Evolutionary conservation across 2,797 vertebrate species (phyloP), one percentile per base, ranked within the genome.

Genomic region (Leptoclinus maculatus): DNA sequence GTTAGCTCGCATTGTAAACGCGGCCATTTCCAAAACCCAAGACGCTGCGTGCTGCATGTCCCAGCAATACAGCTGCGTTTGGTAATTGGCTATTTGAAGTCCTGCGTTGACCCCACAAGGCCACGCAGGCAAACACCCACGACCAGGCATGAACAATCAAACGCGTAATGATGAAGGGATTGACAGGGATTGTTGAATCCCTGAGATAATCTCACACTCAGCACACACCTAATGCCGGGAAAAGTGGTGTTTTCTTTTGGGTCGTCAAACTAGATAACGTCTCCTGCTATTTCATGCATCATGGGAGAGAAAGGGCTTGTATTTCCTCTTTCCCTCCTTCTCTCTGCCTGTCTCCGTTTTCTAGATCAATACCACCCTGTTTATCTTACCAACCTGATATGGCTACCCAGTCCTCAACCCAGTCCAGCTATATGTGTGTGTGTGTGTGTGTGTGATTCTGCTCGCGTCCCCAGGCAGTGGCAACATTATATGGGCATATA

Each of bases 321-420:
- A 45, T 88, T 83, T 89, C 88, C 67, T 68, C 72, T 53, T 71
- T 85, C 77, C 72, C 60, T 70, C 69, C 80, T 60, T 73, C 76
- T 36, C 74, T 74, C 63, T 23, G 68, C 75, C 74, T 19, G 82
- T 81, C 87, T 90, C 83, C n/a, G 2, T 84, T 91, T 87, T 92
- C 83, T 74, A 78, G 87, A 93, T 93, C 92, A 93, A 94, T 94
- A 93, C 73, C 63, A 81, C 71, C 83, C 81, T 64, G 84, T 91
- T 89, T 87, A 83, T 89, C 85, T 90, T 76, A 74, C 83, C 83
- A 87, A 87, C 83, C 65, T 79, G 88, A 91, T 90, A 87, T 67
- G 70, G 80, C 63, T 51, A 63, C 73, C 78, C 49, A 41, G 71
- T 83, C 79, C 80, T 86, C 23, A 64, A 75, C 45, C 73, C 9